Evolutionary conservation across 2,797 vertebrate species (phyloP), one percentile per base, ranked within the genome.

Genomic region (Galaxias olidus): DNA sequence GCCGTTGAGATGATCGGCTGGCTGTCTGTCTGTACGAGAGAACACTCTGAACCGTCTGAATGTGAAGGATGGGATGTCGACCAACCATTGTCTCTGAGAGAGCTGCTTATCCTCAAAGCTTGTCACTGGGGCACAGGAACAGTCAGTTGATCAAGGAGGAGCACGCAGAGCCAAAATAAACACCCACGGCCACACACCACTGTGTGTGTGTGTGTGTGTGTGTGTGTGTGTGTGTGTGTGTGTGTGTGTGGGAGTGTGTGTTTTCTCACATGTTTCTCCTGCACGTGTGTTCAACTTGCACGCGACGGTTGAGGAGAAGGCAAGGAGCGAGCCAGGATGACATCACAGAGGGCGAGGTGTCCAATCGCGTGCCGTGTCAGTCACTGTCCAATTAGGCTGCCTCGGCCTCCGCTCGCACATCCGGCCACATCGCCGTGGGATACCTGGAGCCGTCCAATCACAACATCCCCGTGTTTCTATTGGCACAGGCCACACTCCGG

Each of bases 401-500:
- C 63, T 76, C 78, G 72, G 76, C 74, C 80, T 79, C 77, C 80
- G 77, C 77, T 83, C 75, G 80, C 69, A 83, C 83, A 78, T 79
- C 74, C 59, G 65, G 72, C 57, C 71, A 71, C 74, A 69, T 86
- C 59, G 18, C 80, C 68, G 69, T 77, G 51, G 52, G 61, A 76
- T 44, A 61, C 61, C 66, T 53, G 59, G 74, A 81, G 45, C 55
- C 50, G 54, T 82, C 86, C 83, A 88, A 89, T 79, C 76, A 83
- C 78, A 87, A 84, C 84, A 88, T 80, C 59, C 72, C 74, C 87
- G 80, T 88, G 84, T 90, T 88, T 89, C 80, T 78, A 76, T 82
- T 86, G 84, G 80, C 82, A 74, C 52, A 13, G 72, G 61, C 65
- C 59, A 43, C 67, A 69, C 66, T 55, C 30, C 61, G 60, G 68